A percentile compares a stretch with the other conserved stretches of the same genome.
phyloP scores from a whole-genome alignment of 2,113 vertebrate species.

The Chitala chitala region DNA sequence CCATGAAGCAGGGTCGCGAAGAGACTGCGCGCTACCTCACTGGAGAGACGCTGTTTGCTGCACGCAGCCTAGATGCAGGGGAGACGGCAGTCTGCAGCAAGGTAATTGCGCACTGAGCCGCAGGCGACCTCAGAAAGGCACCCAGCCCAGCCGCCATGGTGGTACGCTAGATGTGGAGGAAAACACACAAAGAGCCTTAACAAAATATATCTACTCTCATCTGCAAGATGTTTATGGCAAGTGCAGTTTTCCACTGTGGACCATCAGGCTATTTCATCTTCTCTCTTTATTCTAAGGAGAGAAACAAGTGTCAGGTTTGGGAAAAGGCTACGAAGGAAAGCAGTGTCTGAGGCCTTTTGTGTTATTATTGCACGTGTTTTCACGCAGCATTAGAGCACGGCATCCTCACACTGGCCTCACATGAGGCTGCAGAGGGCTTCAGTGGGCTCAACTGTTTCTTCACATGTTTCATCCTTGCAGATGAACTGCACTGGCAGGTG shows the following conservation, averaged over 20 bases:
- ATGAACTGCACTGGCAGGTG: background rate
- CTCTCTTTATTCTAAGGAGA: background rate
- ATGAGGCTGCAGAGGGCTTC: too few species aligned
- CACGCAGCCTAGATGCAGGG: constrained; percentile 20
- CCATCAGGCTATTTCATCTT: background rate
- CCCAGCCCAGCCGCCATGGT: too few species aligned
- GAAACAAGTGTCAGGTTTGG: background rate
- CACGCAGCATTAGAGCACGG: background rate
- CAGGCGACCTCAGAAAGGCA: background rate
- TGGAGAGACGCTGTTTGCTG: background rate
- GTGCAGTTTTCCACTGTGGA: background rate
- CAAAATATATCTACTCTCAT: background rate
- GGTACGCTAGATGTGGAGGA: background rate
- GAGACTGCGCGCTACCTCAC: constrained; percentile 9
- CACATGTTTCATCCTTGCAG: background rate
- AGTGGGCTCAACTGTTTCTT: background rate
- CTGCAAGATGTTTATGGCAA: background rate
- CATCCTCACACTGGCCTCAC: background rate
- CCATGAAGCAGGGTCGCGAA: constrained; percentile 18
- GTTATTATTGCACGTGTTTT: background rate
- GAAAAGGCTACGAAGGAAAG: background rate
- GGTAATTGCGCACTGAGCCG: constrained; percentile 12
- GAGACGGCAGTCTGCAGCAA: constrained; percentile 27
- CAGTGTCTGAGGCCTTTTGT: background rate
- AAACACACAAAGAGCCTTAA: background rate